These are phyloP conservation scores for Crossocerus cetratus DNA, from an alignment of 2,888 invertebrate genomes.

Conservation along the genomic window DNA sequence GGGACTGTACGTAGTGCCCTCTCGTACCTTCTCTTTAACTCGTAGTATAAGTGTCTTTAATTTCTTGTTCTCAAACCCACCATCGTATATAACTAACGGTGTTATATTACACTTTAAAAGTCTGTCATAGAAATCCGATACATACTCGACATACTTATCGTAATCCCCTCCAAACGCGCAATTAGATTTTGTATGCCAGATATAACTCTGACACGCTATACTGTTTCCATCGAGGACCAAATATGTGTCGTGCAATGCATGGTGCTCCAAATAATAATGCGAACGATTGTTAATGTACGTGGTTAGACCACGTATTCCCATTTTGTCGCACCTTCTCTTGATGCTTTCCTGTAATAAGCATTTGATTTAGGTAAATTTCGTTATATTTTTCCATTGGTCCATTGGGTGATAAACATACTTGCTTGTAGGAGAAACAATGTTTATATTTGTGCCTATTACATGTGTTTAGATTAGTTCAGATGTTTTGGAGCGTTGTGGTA, in stretches of 20 bases:
- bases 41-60: constrained; percentile 82
- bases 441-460: too few relatives aligned
- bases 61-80: constrained; percentile 86
- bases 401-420: too few relatives aligned
- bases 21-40: constrained; percentile 80
- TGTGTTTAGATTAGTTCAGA: too few relatives aligned
- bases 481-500: too few relatives aligned
- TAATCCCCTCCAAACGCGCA: constrained; percentile 93
- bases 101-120: constrained; percentile 84
- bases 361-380: too few relatives aligned
- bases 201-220: constrained; percentile 85
- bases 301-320: constrained; percentile 91
- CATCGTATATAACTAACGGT: constrained; percentile 88
- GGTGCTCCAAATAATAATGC: constrained; percentile 81
- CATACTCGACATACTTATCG: constrained; percentile 84
- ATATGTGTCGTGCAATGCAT: constrained; percentile 83
- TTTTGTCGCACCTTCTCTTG: background rate
- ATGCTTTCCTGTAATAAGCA: too few relatives aligned
- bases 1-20: constrained; percentile 78
- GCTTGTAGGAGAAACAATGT: too few relatives aligned
- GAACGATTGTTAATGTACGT: constrained; percentile 85
- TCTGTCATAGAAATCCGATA: constrained; percentile 84
- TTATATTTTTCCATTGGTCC: too few relatives aligned
- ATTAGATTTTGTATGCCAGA: constrained; percentile 80
- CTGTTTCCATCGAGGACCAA: constrained; percentile 90